These are phyloP conservation scores for Orius insidiosus DNA, from an alignment of 1,140 invertebrate genomes.

Conservation along the genomic window DNA sequence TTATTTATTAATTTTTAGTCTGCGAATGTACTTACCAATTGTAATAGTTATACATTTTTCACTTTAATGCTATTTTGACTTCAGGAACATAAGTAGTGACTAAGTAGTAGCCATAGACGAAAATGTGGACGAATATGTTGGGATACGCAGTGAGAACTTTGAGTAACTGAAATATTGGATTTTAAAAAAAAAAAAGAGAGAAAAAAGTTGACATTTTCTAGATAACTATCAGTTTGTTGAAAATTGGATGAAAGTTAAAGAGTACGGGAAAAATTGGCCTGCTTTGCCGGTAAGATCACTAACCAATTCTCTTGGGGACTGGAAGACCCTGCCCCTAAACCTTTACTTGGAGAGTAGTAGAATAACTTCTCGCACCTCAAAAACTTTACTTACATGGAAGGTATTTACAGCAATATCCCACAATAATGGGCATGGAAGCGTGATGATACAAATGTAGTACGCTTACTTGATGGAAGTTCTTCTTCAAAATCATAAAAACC, in stretches of 20 bases:
- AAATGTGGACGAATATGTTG: constrained; percentile 36
- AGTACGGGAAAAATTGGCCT: no score
- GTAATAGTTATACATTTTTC: constrained; percentile 59
- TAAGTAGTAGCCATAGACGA: constrained; percentile 66
- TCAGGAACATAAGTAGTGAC: constrained; percentile 33
- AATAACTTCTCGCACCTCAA: no score
- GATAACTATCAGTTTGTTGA: no score
- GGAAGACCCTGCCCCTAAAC: no score
- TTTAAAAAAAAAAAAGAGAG: no score
- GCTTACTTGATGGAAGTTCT: constrained; percentile 66
- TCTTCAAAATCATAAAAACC: constrained; percentile 51
- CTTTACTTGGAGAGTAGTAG: no score
- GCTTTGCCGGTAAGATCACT: no score
- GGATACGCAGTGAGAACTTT: constrained; percentile 28
- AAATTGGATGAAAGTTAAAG: no score
- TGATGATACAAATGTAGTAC: constrained; percentile 83
- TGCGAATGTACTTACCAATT: constrained; percentile 30
- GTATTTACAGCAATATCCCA: constrained; percentile 46
- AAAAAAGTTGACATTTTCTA: no score
- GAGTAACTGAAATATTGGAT: constrained; percentile 25
- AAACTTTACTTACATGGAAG: constrained; percentile 46
- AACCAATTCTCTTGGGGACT: no score
- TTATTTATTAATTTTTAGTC: constrained; percentile 19
- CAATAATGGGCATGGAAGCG: constrained; percentile 47
- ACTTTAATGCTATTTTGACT: constrained; percentile 43